These are phyloP conservation scores for Drosophila pseudoobscura DNA, from an alignment of 1,140 invertebrate genomes.

Conservation along the genomic window DNA sequence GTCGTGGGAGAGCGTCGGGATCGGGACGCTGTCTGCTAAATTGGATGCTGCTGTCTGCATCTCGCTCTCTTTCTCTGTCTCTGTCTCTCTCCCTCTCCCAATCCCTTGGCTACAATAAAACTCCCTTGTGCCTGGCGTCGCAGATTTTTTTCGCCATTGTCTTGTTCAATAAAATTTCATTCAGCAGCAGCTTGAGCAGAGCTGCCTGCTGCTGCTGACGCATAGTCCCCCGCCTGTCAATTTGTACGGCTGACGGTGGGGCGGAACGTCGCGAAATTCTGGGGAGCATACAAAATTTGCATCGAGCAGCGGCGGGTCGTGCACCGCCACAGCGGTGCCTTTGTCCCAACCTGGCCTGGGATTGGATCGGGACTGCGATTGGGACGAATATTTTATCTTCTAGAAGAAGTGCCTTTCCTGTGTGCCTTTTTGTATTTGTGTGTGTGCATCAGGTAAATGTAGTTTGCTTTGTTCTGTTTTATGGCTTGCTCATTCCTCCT, in stretches of 20 bases:
- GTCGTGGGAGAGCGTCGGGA: conserved; percentile 47
- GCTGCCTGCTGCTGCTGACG: conserved; percentile 43
- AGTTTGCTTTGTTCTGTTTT: conserved; percentile 65
- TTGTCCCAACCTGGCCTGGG: conserved; percentile 24
- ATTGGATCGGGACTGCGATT: conserved; percentile 33
- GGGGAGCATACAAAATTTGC: conserved; percentile 46
- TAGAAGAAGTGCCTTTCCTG: conserved; percentile 22
- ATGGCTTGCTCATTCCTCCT: conserved; percentile 56
- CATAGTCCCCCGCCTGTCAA: conserved; percentile 27
- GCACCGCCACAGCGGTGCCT: conserved; percentile 34
- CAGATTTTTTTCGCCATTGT: conserved; percentile 48
- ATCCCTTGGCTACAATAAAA: conserved; percentile 53
- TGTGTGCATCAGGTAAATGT: conserved; percentile 41
- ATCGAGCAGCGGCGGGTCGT: conserved; percentile 37
- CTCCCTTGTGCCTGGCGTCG: conserved; percentile 52
- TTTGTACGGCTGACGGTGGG: conserved; percentile 1
- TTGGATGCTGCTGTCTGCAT: conserved; percentile 59
- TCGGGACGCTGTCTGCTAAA: conserved; percentile 54
- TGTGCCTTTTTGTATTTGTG: conserved; percentile 2
- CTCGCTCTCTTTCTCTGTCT: conserved; percentile 12
- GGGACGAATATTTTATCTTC: conserved; percentile 50
- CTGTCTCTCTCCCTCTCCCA: conserved; percentile 6
- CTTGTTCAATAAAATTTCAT: conserved; percentile 76
- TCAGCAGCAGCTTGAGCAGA: conserved; percentile 49
- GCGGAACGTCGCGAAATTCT: conserved; percentile 39